Evolutionary conservation across 2,888 invertebrate genomes (phyloP).

Genomic region (Schizaphis graminum): DNA sequence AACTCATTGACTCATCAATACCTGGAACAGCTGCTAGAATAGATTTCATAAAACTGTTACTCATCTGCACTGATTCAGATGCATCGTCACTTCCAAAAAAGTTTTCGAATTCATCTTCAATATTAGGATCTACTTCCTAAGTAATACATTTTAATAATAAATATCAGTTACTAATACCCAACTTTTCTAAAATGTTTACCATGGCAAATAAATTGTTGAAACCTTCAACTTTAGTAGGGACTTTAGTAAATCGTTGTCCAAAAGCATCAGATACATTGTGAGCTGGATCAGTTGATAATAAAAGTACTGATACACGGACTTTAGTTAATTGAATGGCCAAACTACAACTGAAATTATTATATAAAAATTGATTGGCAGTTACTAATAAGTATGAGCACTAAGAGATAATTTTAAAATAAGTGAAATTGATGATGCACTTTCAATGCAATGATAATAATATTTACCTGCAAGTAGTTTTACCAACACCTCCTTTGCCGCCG

Average conservation of each 20-base stretch:
- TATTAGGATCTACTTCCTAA: slow-evolving; percentile 96
- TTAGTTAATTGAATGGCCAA: slow-evolving; percentile 93
- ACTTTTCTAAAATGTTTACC: slow-evolving; percentile 72
- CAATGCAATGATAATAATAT: not conserved
- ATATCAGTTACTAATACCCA: not conserved
- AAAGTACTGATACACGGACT: slow-evolving; percentile 92
- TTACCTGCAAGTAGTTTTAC: slow-evolving; percentile 99
- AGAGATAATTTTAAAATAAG: not conserved
- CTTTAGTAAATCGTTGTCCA: slow-evolving; percentile 98
- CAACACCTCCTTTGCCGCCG: slow-evolving; percentile 99
- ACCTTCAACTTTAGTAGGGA: slow-evolving; percentile 87
- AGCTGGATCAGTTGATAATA: slow-evolving; percentile 99
- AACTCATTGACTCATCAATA: slow-evolving; percentile 99
- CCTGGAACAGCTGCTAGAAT: slow-evolving; percentile 97
- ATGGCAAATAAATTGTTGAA: slow-evolving; percentile 96
- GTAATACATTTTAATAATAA: slow-evolving; percentile 66
- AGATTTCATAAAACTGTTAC: slow-evolving; percentile 87
- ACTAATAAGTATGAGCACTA: not conserved
- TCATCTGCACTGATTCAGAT: slow-evolving; percentile 72
- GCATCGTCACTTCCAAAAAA: slow-evolving; percentile 90
- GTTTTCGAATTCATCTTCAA: slow-evolving; percentile 94
- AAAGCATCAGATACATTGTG: slow-evolving; percentile 99
- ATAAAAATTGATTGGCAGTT: not conserved
- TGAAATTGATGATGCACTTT: not conserved
- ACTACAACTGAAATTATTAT: slow-evolving; percentile 82